A percentile compares a stretch with the other conserved stretches of the same genome.
phyloP scores from a whole-genome alignment of 2,113 vertebrate species.

The Brachypteracias leptosomus region DNA sequence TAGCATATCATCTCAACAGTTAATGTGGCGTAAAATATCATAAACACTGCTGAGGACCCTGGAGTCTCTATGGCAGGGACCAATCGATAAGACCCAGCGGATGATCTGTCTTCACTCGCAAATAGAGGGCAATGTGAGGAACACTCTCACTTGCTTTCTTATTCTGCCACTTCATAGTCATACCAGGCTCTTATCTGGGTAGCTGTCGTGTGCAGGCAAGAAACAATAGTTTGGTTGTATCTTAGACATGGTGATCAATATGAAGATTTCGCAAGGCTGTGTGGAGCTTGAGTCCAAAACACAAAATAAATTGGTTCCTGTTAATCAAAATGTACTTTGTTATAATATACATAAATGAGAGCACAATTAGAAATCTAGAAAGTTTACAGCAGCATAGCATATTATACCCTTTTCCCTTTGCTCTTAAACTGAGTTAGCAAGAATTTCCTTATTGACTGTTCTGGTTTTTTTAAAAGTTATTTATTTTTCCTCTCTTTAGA shows the following conservation, averaged over 20 bases:
- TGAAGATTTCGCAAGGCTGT: not conserved
- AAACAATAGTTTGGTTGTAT: not conserved
- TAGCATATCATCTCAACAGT: constrained; percentile 42
- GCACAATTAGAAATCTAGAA: not conserved
- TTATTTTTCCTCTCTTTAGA: not conserved
- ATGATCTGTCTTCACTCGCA: not conserved
- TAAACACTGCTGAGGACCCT: constrained; percentile 38
- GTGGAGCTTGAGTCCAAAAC: not conserved
- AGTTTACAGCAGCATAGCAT: not conserved
- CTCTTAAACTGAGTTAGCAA: not conserved
- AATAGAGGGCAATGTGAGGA: not conserved
- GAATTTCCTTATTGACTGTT: not conserved
- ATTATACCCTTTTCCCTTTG: not conserved
- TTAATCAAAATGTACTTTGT: not conserved
- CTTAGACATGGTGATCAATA: not conserved
- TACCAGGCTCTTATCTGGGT: not conserved
- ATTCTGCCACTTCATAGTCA: not conserved
- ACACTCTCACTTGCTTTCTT: not conserved
- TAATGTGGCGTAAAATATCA: constrained; percentile 63
- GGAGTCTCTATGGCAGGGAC: not conserved
- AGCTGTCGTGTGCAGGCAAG: not conserved
- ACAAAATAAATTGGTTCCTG: not conserved
- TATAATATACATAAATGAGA: not conserved
- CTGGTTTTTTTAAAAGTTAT: not conserved
- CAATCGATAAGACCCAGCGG: not conserved